phyloP scores from a whole-genome alignment of 2,113 vertebrate species.

The Lepus europaeus region DNA sequence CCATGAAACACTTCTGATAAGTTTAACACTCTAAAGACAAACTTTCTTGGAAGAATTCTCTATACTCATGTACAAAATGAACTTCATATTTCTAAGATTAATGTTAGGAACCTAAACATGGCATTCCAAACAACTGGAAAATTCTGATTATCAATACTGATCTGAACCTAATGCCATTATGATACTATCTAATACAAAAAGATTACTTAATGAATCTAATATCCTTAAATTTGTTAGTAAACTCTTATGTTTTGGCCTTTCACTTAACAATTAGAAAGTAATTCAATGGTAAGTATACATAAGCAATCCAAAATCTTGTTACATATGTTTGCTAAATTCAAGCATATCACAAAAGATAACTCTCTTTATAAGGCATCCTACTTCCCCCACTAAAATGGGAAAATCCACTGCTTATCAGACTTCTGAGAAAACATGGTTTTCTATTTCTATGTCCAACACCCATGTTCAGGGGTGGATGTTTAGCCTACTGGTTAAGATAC shows the following conservation, averaged over 20 bases:
- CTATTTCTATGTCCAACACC: neutral
- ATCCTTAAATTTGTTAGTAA: conserved; percentile 19
- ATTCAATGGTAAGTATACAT: neutral
- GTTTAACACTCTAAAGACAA: neutral
- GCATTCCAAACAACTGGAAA: neutral
- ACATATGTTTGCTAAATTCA: conserved; percentile 29
- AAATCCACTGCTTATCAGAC: neutral
- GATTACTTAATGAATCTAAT: neutral
- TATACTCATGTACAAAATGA: neutral
- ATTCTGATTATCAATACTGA: neutral
- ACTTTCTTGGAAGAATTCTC: conserved; percentile 7
- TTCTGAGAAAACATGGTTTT: neutral
- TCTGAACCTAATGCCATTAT: neutral
- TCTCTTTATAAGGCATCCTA: neutral
- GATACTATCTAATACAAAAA: neutral
- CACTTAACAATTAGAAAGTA: conserved; percentile 34
- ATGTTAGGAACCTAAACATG: neutral
- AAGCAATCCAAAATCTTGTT: neutral
- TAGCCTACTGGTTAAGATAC: too few species aligned
- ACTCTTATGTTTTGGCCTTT: neutral
- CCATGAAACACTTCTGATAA: conserved; percentile 34
- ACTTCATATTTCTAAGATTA: conserved; percentile 38
- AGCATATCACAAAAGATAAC: neutral
- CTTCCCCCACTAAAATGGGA: neutral
- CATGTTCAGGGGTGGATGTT: neutral